phyloP scores from a whole-genome alignment of 2,888 invertebrate genomes.

The Lottia gigantea region DNA sequence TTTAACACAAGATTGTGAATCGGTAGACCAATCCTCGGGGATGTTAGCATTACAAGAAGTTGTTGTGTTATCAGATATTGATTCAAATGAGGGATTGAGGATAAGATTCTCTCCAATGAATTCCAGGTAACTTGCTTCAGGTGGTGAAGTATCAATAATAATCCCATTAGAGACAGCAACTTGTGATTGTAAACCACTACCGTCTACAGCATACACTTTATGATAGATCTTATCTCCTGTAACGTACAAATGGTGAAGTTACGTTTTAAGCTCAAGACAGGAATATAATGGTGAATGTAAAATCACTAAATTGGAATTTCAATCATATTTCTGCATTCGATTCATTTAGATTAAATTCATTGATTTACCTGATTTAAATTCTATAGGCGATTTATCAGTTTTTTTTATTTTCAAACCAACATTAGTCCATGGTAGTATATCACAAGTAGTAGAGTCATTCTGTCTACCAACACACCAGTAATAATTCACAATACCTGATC shows the following conservation, averaged over 20 bases:
- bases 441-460: constrained; percentile 3
- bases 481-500: constrained; percentile 15
- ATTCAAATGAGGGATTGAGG: constrained; percentile 37
- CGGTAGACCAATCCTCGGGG: constrained; percentile 8
- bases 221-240: constrained; percentile 33
- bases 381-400: not conserved
- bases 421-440: not conserved
- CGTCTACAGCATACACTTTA: constrained; percentile 40
- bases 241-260: constrained; percentile 7
- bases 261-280: no score
- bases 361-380: not conserved
- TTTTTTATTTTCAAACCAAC: constrained; percentile 5
- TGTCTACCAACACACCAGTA: constrained; percentile 16
- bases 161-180: constrained; percentile 43
- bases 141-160: constrained; percentile 38
- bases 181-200: constrained; percentile 32
- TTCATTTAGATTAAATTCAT: no score
- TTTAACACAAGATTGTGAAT: constrained; percentile 2
- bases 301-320: not conserved
- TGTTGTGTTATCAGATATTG: not conserved
- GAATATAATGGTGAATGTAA: no score
- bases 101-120: constrained; percentile 30
- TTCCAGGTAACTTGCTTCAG: constrained; percentile 23
- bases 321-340: no score
- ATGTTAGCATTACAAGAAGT: no score